A percentile compares a stretch with the other conserved stretches of the same genome.
Conservation (phyloP, 1,140 invertebrate species). For the Dendroctonus valens region DNA sequence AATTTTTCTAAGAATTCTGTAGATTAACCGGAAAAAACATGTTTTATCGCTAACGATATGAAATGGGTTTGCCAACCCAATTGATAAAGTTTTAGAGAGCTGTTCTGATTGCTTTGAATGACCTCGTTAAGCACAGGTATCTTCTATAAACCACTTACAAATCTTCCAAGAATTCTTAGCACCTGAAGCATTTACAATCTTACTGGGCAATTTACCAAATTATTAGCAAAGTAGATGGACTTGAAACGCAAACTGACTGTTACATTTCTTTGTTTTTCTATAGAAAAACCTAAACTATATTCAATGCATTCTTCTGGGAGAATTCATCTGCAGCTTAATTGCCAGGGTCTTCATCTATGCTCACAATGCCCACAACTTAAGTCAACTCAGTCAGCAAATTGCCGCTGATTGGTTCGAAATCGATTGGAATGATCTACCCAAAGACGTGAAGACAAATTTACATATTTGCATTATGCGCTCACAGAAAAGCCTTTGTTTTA, state of each 20-base stretch:
- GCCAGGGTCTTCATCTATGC: conserved; percentile 17
- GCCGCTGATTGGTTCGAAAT: conserved; percentile 12
- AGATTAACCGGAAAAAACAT: no score
- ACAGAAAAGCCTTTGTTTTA: conserved; percentile 10
- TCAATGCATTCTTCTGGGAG: conserved; percentile 10
- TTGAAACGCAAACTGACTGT: background rate
- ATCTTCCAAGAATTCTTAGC: no score
- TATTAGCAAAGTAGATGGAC: no score
- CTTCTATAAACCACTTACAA: no score
- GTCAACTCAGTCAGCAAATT: background rate
- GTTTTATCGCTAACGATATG: no score
- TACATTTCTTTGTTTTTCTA: background rate
- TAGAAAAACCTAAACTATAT: conserved; percentile 18
- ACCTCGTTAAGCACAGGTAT: no score
- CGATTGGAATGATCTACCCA: conserved; percentile 12
- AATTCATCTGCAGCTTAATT: conserved; percentile 14
- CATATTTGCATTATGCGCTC: conserved; percentile 3
- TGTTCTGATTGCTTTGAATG: no score
- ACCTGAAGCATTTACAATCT: no score
- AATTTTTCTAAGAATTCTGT: no score
- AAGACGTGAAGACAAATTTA: conserved; percentile 11
- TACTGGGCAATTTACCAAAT: no score
- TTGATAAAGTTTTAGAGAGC: no score
- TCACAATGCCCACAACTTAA: conserved; percentile 1
- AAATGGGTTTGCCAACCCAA: no score